Evolutionary conservation across 2,113 vertebrate genomes (phyloP), one percentile per base, ranked within the genome.

Genomic region (Amia ocellicauda): DNA sequence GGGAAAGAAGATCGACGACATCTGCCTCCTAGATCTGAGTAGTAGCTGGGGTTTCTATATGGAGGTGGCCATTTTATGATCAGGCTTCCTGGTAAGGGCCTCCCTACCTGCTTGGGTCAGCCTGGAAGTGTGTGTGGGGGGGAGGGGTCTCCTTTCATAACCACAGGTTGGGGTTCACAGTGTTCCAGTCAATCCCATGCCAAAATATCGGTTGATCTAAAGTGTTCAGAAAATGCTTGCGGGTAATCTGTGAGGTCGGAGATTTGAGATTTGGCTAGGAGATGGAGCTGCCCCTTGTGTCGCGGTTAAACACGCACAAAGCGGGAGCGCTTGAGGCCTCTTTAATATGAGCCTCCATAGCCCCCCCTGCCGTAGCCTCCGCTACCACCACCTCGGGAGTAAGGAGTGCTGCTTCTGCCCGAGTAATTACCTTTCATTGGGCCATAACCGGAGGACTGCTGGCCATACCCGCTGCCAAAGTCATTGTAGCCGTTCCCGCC

Each of bases 371-470:
- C 49, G 41, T 64, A 64, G 23, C 62, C 64, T 7, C 63, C 60
- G 14, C 60, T 13, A 0, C 82, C 89, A 2, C 76, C 81, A 40
- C 90, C 92, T 85, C 93, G 91, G 86, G 77, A 90, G 84, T 90
- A 86, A 52, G 93, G 92, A 63, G 88, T 91, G 64, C 79, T 88
- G 85, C 91, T 93, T 84, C 93, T 86, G 83, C 92, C 86, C 59
- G 85, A 77, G 61, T 84, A 89, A 79, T 71, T 85, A 71, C 90
- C 88, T 87, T 97, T 98, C 93, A 98, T 90, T 55, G 96, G 92
- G 64, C 95, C 94, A 63, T 96, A 97, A 41, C 81, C 89, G 56
- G 95, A 94, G 78, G 90, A 88, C 76, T 98, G 95, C 85, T 97
- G 94, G 88, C 90, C 92, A 82, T 96, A 97, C 82, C 83, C 91